Evolutionary conservation across 1,140 invertebrate genomes (phyloP).

Genomic region (Sinonovacula constricta): DNA sequence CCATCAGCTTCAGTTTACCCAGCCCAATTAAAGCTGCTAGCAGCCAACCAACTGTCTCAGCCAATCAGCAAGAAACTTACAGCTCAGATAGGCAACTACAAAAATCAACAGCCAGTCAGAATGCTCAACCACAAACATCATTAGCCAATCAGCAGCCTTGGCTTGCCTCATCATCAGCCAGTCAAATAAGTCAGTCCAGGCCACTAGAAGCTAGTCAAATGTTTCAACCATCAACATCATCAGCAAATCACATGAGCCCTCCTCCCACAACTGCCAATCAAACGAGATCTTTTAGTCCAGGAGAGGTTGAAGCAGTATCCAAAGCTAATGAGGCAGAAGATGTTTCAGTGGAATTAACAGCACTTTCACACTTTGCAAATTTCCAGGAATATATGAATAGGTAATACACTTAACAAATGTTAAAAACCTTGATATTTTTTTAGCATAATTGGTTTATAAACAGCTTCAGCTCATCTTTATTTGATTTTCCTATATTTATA

Average conservation of each 20-base stretch:
- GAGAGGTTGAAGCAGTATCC: constrained; percentile 24
- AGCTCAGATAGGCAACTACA: too few relatives aligned
- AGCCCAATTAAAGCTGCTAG: constrained; percentile 9
- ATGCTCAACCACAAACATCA: background rate
- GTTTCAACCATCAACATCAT: constrained; percentile 14
- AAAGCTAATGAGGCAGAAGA: constrained; percentile 32
- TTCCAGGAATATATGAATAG: constrained; percentile 58
- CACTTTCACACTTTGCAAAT: constrained; percentile 35
- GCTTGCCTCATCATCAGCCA: too few relatives aligned
- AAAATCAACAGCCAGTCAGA: constrained; percentile 36
- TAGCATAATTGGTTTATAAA: too few relatives aligned
- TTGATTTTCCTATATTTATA: too few relatives aligned
- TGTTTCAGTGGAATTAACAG: constrained; percentile 20
- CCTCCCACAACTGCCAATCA: constrained; percentile 18
- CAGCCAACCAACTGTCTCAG: too few relatives aligned
- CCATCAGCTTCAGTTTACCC: constrained; percentile 30
- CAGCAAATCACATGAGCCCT: constrained; percentile 16
- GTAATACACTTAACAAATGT: too few relatives aligned
- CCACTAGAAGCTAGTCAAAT: too few relatives aligned
- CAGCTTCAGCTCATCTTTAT: too few relatives aligned
- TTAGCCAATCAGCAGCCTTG: constrained; percentile 29
- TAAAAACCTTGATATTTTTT: too few relatives aligned
- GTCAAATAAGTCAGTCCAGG: too few relatives aligned
- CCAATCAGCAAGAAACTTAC: too few relatives aligned
- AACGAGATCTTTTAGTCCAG: constrained; percentile 19